Percentiles rank a stretch among this genome's conserved stretches.
Conservation (phyloP, 2,797 vertebrate genomes). For the Smutsia temminckii region DNA sequence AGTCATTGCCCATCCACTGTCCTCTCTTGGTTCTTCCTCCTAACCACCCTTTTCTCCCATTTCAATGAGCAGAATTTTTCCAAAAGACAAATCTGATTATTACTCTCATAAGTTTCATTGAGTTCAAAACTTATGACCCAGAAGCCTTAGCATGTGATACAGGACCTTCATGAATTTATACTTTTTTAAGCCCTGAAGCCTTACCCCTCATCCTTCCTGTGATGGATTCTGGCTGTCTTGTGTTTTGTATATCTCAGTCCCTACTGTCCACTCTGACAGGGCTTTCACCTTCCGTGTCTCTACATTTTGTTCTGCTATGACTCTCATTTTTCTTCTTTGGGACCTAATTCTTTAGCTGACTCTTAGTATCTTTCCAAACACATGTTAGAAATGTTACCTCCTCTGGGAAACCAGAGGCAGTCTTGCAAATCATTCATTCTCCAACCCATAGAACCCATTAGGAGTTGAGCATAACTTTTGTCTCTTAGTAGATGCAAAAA, state of each 20-base stretch:
- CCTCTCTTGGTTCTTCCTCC: background rate
- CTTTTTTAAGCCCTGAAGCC: background rate
- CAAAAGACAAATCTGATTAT: background rate
- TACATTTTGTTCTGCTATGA: background rate
- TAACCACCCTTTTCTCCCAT: background rate
- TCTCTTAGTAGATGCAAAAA: background rate
- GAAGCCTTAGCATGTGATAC: background rate
- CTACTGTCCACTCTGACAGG: background rate
- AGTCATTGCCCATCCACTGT: accelerated
- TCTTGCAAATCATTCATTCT: background rate
- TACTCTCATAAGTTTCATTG: background rate
- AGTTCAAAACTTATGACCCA: background rate
- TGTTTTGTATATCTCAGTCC: background rate
- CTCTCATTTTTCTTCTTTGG: background rate
- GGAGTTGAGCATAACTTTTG: background rate
- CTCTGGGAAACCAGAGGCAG: background rate
- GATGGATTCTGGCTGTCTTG: background rate
- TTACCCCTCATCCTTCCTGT: background rate
- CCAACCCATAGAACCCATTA: background rate
- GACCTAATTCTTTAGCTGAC: background rate
- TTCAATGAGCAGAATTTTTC: background rate
- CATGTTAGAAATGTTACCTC: background rate
- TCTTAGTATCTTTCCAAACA: background rate
- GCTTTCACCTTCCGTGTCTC: background rate
- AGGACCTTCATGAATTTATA: background rate